Percentiles rank a stretch among this genome's conserved stretches.
phyloP scores from a whole-genome alignment of 2,888 invertebrate species.

The Andrena marginata region DNA sequence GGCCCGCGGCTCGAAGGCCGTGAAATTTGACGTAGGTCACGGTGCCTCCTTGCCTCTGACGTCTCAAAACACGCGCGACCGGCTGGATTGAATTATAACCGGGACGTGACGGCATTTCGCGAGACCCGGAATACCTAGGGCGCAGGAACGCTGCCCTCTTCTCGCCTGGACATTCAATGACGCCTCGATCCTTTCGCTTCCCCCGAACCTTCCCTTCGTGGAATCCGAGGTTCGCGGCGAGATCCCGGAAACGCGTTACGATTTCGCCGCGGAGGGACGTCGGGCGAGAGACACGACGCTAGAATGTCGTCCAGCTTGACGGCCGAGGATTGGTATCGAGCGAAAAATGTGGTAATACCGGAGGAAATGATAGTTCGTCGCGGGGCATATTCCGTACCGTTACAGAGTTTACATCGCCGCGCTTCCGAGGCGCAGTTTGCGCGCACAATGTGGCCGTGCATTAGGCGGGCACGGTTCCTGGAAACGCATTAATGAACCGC shows the following conservation, averaged over 20 bases:
- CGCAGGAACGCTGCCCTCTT: constrained; percentile 16
- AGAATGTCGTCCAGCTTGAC: constrained; percentile 1
- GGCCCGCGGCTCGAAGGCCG: constrained; percentile 46
- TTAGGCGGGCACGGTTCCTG: no score
- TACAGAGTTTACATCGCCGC: no score
- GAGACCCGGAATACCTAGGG: constrained; percentile 33
- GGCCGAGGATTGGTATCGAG: no score
- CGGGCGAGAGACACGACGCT: background rate
- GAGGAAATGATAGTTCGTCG: no score
- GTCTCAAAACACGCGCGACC: constrained; percentile 42
- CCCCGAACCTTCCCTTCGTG: background rate
- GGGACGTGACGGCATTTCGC: constrained; percentile 45
- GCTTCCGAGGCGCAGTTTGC: no score
- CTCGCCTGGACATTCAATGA: background rate
- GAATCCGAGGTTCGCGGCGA: background rate
- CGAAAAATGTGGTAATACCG: no score
- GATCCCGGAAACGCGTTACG: background rate
- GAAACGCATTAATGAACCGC: no score
- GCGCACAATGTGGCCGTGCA: no score
- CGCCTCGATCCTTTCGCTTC: background rate
- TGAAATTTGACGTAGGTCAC: constrained; percentile 77
- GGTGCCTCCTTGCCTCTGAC: constrained; percentile 57
- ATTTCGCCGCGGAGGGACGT: background rate
- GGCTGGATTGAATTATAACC: constrained; percentile 51
- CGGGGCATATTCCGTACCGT: no score